phyloP scores from a whole-genome alignment of 2,797 vertebrate genomes.

The Galaxias olidus region DNA sequence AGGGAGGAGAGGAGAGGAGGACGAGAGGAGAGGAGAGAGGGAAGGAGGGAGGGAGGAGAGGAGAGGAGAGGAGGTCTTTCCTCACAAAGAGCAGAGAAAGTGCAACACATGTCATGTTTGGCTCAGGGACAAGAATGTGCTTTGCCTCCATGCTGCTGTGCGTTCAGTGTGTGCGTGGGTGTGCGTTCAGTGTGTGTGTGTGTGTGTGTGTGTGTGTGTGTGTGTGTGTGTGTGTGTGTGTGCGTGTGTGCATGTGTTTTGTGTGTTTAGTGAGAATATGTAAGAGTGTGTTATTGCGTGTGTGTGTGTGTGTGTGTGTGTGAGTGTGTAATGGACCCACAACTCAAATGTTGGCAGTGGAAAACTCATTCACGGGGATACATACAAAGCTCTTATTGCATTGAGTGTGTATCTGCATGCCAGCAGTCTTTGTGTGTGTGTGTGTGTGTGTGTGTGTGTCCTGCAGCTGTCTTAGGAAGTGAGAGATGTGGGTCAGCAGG shows the following conservation, averaged over 20 bases:
- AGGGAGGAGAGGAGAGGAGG: not conserved
- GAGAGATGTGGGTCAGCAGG: not conserved
- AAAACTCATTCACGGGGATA: too few species aligned
- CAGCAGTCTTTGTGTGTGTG: conserved; percentile 1
- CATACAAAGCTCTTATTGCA: too few species aligned
- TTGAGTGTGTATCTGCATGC: too few species aligned
- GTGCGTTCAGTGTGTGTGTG: conserved; percentile 11
- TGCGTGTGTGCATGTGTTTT: not conserved
- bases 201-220: not conserved
- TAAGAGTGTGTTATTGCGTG: not conserved
- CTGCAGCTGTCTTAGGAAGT: not conserved
- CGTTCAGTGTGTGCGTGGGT: not conserved
- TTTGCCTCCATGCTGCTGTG: conserved; percentile 20
- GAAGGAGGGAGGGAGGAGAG: conserved; percentile 5
- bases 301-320: not conserved
- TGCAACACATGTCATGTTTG: conserved; percentile 52
- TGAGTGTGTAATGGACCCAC: not conserved
- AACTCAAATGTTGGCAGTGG: not conserved
- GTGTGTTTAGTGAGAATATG: conserved; percentile 8
- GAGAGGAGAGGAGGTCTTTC: conserved; percentile 19
- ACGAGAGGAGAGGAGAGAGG: not conserved
- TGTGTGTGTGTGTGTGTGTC: conserved; percentile 3
- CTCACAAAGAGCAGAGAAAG: conserved; percentile 24
- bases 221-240: not conserved
- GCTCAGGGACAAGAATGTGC: conserved; percentile 51